Evolutionary conservation across 2,888 invertebrate genomes (phyloP), one percentile per base, ranked within the genome.

Genomic region (Escarpia spicata): DNA sequence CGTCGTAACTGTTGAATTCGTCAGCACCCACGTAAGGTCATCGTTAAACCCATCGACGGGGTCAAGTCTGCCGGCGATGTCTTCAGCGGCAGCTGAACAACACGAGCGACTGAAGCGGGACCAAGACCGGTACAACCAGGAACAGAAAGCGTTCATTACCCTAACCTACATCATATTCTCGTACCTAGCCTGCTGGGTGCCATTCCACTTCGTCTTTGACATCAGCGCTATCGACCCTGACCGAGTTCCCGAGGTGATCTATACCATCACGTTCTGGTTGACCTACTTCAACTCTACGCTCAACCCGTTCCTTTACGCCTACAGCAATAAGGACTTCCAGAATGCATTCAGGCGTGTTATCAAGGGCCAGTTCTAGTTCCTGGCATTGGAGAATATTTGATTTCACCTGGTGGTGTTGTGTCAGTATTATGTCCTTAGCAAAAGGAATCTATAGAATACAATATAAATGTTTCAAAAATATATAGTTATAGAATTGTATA

Each of bases 151-250:
- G 19, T 94, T 94, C 91, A 90, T 94, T 26, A 94, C 94, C 8
- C 93, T 94, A 43, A 92, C 92, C 43, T 94, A 94, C 92, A 92
- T 94, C 90, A 92, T 94, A 52, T 19, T 93, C 43, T 92, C 93
- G 45, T 94, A 94, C 91, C 92, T 94, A n/a, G 90, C 93, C 15
- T 93, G 94, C 92, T 94, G 94, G 94, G 93, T 94, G 10, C 94
- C 94, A 9, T 94, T 94, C 91, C 94, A 94, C 91, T 92, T 94
- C 90, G 93, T 94, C 44, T 94, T 94, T 92, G 94, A 94, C 92
- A 31, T 94, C 90, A 94, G 94, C 90, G 92, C 94, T n/a, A 92
- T 94, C 31, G 58, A 92, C n/a, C 93, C 94, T 8, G 90, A 92
- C n/a, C 91, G 93, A 45, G 94, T 94, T 10, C 94, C 94, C 19